These are phyloP conservation scores for Eufriesea mexicana DNA, from an alignment of 1,140 invertebrate species.

Conservation along the genomic window DNA sequence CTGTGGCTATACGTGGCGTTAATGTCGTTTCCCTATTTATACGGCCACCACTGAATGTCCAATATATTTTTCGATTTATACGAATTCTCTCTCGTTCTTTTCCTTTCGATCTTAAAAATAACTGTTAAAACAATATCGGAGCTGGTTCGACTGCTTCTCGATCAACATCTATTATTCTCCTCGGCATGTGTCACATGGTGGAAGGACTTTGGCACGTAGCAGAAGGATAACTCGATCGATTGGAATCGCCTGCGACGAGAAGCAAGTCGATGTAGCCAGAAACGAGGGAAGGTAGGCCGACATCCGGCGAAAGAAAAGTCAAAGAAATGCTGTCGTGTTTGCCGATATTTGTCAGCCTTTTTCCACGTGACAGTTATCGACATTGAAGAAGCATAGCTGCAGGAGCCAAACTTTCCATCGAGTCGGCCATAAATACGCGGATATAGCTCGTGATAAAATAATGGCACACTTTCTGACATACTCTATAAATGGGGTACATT, in stretches of 20 bases:
- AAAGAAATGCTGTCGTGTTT: slow-evolving; percentile 1
- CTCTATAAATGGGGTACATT: no score
- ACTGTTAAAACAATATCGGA: neutral
- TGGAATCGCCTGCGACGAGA: neutral
- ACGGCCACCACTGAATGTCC: no score
- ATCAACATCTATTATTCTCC: neutral
- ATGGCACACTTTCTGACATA: no score
- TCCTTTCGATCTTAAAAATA: neutral
- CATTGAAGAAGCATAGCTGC: slow-evolving; percentile 3
- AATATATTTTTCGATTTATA: no score
- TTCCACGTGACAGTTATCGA: slow-evolving; percentile 39
- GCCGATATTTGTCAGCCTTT: slow-evolving; percentile 55
- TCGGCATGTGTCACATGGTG: neutral
- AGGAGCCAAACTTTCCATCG: neutral
- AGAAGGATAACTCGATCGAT: neutral
- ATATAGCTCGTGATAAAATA: neutral
- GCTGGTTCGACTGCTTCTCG: neutral
- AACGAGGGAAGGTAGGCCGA: neutral
- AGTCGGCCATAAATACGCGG: neutral
- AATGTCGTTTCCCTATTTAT: no score
- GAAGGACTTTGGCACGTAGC: neutral
- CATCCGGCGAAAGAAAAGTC: neutral
- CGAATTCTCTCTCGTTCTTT: no score
- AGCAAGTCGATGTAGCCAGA: neutral
- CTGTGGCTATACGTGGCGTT: no score